phyloP scores from a whole-genome alignment of 2,113 vertebrate genomes.

The Falcunculus frontatus region DNA sequence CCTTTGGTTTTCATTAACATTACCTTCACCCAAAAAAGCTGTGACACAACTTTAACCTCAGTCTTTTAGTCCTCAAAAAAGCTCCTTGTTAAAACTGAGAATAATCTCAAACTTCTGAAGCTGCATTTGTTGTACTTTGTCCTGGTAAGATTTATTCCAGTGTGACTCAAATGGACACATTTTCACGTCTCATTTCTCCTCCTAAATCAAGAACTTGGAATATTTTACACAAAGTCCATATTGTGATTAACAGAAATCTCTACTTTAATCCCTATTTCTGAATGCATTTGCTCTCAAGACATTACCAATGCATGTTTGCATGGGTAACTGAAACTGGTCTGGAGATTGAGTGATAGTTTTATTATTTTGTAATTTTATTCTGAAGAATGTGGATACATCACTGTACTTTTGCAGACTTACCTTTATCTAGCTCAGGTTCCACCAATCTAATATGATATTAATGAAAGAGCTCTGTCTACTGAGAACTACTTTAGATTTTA shows the following conservation, averaged over 20 bases:
- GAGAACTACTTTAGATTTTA: not conserved
- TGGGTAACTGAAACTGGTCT: not conserved
- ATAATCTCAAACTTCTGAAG: not conserved
- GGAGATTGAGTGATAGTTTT: not conserved
- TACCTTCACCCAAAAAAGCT: not conserved
- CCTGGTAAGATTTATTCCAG: not conserved
- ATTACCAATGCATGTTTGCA: not conserved
- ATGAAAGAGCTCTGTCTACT: not conserved
- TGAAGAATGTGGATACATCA: rapidly evolving
- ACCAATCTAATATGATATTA: not conserved
- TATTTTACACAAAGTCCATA: not conserved
- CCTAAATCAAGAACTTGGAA: not conserved
- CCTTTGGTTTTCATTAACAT: not conserved
- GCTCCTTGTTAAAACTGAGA: not conserved
- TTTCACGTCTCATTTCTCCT: not conserved
- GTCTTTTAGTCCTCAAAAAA: not conserved
- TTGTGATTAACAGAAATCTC: not conserved
- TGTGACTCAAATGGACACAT: not conserved
- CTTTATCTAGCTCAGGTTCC: not conserved
- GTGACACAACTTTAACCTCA: not conserved
- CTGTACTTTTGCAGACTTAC: not conserved
- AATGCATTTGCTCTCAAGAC: not conserved
- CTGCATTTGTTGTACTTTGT: not conserved
- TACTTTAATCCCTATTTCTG: not conserved
- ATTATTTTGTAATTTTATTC: not conserved